phyloP scores from a whole-genome alignment of 2,113 vertebrate genomes.

The Laticauda colubrina region DNA sequence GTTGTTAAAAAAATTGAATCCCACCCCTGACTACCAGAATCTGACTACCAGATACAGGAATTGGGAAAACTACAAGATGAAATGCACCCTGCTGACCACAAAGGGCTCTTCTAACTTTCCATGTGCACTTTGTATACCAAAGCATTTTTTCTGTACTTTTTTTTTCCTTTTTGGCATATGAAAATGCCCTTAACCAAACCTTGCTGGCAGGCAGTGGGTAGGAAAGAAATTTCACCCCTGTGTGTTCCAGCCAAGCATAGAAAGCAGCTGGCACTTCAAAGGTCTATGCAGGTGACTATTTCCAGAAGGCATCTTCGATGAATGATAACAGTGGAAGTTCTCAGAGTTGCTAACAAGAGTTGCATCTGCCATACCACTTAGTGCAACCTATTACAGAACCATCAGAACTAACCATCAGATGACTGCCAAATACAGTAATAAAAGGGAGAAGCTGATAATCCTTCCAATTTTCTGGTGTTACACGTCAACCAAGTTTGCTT shows the following conservation, averaged over 20 bases:
- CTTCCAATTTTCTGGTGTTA: not conserved
- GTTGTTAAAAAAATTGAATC: too few species aligned
- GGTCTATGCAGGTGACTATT: slow-evolving; percentile 49
- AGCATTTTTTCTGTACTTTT: slow-evolving; percentile 4
- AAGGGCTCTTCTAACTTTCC: slow-evolving; percentile 37
- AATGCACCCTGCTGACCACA: slow-evolving; percentile 46
- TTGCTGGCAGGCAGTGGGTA: slow-evolving; percentile 5
- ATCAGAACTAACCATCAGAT: not conserved
- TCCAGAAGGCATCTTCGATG: slow-evolving; percentile 19
- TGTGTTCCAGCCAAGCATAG: slow-evolving; percentile 25
- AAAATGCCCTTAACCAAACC: slow-evolving; percentile 31
- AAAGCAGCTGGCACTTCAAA: slow-evolving; percentile 42
- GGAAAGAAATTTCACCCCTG: slow-evolving; percentile 27
- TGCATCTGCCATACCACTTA: slow-evolving; percentile 17
- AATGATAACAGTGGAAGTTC: slow-evolving; percentile 1
- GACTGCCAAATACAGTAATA: slow-evolving; percentile 23
- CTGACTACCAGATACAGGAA: slow-evolving; percentile 48
- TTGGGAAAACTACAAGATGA: slow-evolving; percentile 62
- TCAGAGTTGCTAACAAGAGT: slow-evolving; percentile 24
- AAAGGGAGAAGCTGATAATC: not conserved
- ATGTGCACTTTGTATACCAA: slow-evolving; percentile 25
- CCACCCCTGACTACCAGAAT: slow-evolving; percentile 21
- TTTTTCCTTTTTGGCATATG: slow-evolving; percentile 23
- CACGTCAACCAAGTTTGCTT: not conserved
- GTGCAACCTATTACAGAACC: slow-evolving; percentile 9